These are phyloP conservation scores for Gryllus longicercus DNA, from an alignment of 2,888 invertebrate genomes.

Conservation along the genomic window DNA sequence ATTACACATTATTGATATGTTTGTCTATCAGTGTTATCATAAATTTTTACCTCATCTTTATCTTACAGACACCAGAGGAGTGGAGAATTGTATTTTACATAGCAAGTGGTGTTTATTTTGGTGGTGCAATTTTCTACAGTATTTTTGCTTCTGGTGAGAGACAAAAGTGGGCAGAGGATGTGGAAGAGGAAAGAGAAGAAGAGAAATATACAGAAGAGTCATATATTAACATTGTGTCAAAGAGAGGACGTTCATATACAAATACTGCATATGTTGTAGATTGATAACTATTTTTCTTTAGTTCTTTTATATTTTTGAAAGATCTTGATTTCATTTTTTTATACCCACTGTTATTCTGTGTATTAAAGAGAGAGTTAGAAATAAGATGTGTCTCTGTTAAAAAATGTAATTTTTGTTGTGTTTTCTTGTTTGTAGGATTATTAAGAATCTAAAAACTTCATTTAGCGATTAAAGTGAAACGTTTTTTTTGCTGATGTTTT, in stretches of 20 bases:
- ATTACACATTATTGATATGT: no score
- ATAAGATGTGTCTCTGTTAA: no score
- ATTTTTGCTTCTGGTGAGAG: conserved; percentile 5
- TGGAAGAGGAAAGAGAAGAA: not conserved
- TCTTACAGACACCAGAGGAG: not conserved
- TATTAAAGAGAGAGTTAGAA: no score
- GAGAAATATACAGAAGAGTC: not conserved
- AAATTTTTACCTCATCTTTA: not conserved
- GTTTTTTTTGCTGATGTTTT: no score
- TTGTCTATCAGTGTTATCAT: not conserved
- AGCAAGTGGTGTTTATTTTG: not conserved
- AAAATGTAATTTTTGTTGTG: no score
- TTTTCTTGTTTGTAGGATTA: no score
- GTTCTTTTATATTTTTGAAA: no score
- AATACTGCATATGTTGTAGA: not conserved
- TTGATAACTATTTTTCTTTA: no score
- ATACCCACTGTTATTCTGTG: no score
- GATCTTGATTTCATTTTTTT: no score
- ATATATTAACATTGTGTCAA: not conserved
- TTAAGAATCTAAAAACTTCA: no score
- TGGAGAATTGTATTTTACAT: not conserved
- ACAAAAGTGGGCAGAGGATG: not conserved
- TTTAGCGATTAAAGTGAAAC: no score
- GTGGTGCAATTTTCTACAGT: not conserved
- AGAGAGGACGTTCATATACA: not conserved